Evolutionary conservation across 2,797 vertebrate genomes (phyloP).

Genomic region (Megalops cyprinoides): DNA sequence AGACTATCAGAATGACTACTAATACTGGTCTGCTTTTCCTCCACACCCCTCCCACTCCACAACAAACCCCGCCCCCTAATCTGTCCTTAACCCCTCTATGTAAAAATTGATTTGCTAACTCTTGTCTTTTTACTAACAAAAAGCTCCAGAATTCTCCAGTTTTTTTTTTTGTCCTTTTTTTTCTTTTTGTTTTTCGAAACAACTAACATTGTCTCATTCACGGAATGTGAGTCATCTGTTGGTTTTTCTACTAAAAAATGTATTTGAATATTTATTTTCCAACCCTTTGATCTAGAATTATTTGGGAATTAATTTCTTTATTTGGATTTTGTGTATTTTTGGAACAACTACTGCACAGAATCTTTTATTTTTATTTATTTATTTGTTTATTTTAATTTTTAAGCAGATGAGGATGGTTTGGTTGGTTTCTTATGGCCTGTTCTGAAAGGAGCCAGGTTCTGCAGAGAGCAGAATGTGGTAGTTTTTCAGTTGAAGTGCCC

Average conservation of each 20-base stretch:
- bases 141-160: constrained; percentile 74
- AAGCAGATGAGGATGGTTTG: constrained; percentile 30
- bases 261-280: constrained; percentile 60
- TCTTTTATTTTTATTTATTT: constrained; percentile 43
- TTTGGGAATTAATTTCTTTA: constrained; percentile 67
- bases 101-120: constrained; percentile 77
- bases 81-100: constrained; percentile 52
- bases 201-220: constrained; percentile 89
- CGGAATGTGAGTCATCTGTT: constrained; percentile 87
- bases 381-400: constrained; percentile 41
- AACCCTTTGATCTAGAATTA: constrained; percentile 60
- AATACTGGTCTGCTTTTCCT: constrained; percentile 56
- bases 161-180: constrained; percentile 64
- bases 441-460: constrained; percentile 49
- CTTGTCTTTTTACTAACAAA: constrained; percentile 81
- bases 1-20: constrained; percentile 58
- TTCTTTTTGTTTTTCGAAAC: constrained; percentile 63
- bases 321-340: constrained; percentile 63
- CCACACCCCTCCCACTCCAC: constrained; percentile 44
- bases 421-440: constrained; percentile 37
- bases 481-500: constrained; percentile 63
- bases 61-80: constrained; percentile 48
- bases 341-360: not conserved
- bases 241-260: constrained; percentile 78
- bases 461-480: constrained; percentile 36